Evolutionary conservation across 2,797 vertebrate genomes (phyloP), one percentile per base, ranked within the genome.

Genomic region (Eidolon dupreanum): DNA sequence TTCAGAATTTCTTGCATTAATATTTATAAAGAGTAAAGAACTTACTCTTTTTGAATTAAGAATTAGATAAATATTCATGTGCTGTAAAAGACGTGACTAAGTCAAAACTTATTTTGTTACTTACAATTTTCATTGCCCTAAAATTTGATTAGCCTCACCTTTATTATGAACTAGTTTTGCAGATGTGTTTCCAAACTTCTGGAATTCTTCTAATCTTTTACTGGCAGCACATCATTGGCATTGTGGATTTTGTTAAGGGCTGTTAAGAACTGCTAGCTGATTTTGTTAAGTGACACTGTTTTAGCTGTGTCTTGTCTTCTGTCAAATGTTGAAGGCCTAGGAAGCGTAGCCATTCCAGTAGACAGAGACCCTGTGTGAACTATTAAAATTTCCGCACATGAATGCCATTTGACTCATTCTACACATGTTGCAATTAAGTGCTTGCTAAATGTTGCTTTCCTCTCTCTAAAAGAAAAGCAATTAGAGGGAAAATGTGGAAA

Each of bases 381-480:
- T 88, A 84, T 90, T 82, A 86, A 89, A 91, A 85, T 93, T 91
- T 74, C 77, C 61, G 88, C 73, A 78, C 7, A 16, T 74, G 73
- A 82, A 46, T 36, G 53, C 59, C 51, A 43, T 88, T 95, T 95
- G 83, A 93, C 51, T 90, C 73, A 63, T 79, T 82, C 82, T 83
- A 26, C 74, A 83, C 78, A 71, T 43, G 49, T 59, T 89, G 49
- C 86, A 84, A 53, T 96, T 94, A 92, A 61, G 36, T 89, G 71
- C 19, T 86, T 96, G 22, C 65, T 94, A 71, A 95, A 92, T 81
- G 46, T 71, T 94, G 46, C 51, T 90, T 75, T 90, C 41, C 61
- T 87, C 53, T 93, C 65, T 94, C 68, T 84, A 66, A 84, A 84
- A 92, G 53, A 90, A 95, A 96, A 89, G n/a, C 43, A 89, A 38